These are phyloP conservation scores for Pampusana beccarii DNA, from an alignment of 2,113 vertebrate genomes.

Conservation along the genomic window DNA sequence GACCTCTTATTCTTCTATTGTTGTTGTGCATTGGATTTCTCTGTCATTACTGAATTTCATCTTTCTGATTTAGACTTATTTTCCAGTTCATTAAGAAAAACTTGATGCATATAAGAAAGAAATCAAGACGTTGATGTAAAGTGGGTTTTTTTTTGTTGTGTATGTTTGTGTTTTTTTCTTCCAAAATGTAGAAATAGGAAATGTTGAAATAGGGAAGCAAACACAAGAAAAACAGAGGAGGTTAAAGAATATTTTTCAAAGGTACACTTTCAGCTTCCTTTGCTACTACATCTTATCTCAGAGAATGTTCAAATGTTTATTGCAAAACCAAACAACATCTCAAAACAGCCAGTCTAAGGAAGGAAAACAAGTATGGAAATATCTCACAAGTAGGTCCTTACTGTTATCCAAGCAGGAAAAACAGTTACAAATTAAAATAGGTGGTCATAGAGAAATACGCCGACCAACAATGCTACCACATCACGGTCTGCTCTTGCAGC, in stretches of 20 bases:
- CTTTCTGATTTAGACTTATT: neutral
- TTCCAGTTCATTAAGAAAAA: neutral
- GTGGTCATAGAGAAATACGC: accelerated
- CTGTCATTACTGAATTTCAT: neutral
- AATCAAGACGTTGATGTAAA: neutral
- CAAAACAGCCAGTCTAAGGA: neutral
- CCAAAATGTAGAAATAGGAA: neutral
- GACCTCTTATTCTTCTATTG: neutral
- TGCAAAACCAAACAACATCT: neutral
- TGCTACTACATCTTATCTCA: neutral
- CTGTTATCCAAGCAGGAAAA: neutral
- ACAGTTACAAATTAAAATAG: neutral
- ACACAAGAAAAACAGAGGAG: neutral
- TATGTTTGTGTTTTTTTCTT: neutral
- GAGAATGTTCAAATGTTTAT: neutral
- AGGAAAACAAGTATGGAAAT: neutral
- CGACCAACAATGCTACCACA: neutral
- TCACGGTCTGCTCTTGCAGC: neutral
- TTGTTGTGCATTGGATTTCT: neutral
- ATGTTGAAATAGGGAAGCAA: neutral
- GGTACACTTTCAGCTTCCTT: neutral
- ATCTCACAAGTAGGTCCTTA: neutral
- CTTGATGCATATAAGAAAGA: neutral
- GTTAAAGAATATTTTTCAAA: neutral
- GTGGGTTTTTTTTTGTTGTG: too few species aligned